Percentiles rank a stretch among this genome's conserved stretches.
phyloP scores from a whole-genome alignment of 2,797 vertebrate genomes.

The Cirrhinus molitorella region DNA sequence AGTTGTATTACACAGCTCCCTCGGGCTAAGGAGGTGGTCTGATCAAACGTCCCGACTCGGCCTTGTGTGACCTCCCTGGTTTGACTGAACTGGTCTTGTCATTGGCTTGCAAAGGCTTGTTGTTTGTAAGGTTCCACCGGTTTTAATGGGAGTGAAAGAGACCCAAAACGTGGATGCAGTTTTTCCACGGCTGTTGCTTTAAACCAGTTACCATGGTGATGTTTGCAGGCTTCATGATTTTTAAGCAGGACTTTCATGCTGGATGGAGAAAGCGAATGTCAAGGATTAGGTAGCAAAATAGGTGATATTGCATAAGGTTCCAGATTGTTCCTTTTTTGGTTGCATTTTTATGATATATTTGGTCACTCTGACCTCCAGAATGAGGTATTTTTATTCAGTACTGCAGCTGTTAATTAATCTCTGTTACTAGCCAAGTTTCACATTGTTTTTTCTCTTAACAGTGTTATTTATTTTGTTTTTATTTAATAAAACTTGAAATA shows the following conservation, averaged over 20 bases:
- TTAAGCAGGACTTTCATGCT: constrained; percentile 74
- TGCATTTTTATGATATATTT: background rate
- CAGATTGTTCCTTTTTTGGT: constrained; percentile 61
- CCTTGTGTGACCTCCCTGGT: constrained; percentile 61
- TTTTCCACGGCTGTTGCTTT: constrained; percentile 63
- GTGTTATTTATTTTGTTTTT: background rate
- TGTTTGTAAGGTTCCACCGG: constrained; percentile 38
- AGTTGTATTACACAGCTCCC: constrained; percentile 16
- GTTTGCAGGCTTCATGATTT: constrained; percentile 73
- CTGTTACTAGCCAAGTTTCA: background rate
- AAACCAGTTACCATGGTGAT: constrained; percentile 80
- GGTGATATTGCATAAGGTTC: background rate
- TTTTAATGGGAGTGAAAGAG: constrained; percentile 46
- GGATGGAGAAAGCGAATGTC: constrained; percentile 43
- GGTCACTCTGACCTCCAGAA: background rate
- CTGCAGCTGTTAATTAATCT: background rate
- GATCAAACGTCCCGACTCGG: constrained; percentile 36
- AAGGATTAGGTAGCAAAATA: constrained; percentile 73
- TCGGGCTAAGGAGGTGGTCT: constrained; percentile 46
- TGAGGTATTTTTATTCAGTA: constrained; percentile 9
- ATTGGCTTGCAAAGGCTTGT: constrained; percentile 38
- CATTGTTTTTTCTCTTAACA: background rate
- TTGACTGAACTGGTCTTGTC: constrained; percentile 45
- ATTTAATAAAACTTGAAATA: background rate
- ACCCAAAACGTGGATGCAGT: constrained; percentile 57